A percentile compares a stretch with the other conserved stretches of the same genome.
phyloP scores from a whole-genome alignment of 1,140 invertebrate species.

The Argopecten irradians region DNA sequence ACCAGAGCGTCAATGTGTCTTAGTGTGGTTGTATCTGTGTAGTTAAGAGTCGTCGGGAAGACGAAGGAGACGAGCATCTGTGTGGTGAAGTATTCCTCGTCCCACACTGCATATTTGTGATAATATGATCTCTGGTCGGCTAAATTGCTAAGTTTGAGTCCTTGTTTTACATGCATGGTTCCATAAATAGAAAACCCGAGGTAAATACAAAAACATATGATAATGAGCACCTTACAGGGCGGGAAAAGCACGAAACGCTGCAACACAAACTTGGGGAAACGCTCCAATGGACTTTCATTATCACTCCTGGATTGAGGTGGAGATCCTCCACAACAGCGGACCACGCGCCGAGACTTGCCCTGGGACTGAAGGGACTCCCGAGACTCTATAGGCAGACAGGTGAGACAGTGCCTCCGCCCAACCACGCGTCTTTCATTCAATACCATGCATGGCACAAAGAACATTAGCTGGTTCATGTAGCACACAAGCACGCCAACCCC shows the following conservation, averaged over 20 bases:
- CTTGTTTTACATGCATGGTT: constrained; percentile 88
- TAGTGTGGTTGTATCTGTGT: constrained; percentile 28
- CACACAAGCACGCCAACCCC: constrained; percentile 94
- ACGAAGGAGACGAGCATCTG: constrained; percentile 45
- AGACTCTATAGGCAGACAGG: constrained; percentile 39
- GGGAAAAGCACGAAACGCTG: constrained; percentile 44
- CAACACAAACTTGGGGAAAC: constrained; percentile 31
- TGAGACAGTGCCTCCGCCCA: constrained; percentile 44
- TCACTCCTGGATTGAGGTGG: constrained; percentile 44
- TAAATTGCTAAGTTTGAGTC: constrained; percentile 83
- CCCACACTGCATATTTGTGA: constrained; percentile 37
- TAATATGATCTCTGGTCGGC: constrained; percentile 72
- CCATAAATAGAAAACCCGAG: constrained; percentile 92
- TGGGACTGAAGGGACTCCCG: constrained; percentile 41
- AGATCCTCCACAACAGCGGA: constrained; percentile 50
- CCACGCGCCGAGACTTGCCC: constrained; percentile 19
- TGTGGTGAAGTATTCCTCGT: constrained; percentile 41
- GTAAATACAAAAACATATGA: constrained; percentile 89
- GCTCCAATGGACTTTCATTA: constrained; percentile 34
- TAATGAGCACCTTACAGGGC: constrained; percentile 83
- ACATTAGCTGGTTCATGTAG: constrained; percentile 95
- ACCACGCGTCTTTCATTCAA: constrained; percentile 46
- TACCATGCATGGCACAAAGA: constrained; percentile 46
- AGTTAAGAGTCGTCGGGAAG: constrained; percentile 26
- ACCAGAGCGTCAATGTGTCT: constrained; percentile 37